A percentile compares a stretch with the other conserved stretches of the same genome.
Evolutionary conservation across 2,888 invertebrate species (phyloP).

Genomic region (Pseudococcus longispinus): DNA sequence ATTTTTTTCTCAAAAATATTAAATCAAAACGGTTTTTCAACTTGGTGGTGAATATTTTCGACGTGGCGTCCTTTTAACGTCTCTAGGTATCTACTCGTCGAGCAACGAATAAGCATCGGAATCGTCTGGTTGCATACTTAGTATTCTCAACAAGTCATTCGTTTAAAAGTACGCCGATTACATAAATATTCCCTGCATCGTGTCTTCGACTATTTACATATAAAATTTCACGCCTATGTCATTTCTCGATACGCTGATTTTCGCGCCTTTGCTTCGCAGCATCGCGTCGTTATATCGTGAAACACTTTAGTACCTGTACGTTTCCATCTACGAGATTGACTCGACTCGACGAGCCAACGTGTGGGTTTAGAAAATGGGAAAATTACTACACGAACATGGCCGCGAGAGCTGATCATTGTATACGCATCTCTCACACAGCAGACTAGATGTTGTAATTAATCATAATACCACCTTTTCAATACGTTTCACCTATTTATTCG

Average conservation of each 20-base stretch:
- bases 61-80: neutral
- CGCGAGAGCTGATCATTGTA: conserved; percentile 21
- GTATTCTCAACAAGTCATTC: conserved; percentile 24
- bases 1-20: neutral
- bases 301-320: neutral
- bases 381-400: conserved; percentile 24
- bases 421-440: neutral
- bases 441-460: conserved; percentile 16
- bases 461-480: conserved; percentile 26
- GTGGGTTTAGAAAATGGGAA: neutral
- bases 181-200: neutral
- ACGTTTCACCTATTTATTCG: conserved; percentile 26
- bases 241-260: neutral
- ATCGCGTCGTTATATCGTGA: neutral
- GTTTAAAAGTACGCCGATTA: neutral
- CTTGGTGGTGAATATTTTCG: neutral
- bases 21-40: neutral
- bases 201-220: neutral
- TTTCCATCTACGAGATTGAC: neutral
- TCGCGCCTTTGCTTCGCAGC: neutral
- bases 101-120: neutral
- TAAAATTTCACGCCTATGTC: neutral
- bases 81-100: neutral
- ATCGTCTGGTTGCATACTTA: neutral
- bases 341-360: neutral